These are phyloP conservation scores for Tenebrosternarchus preto DNA, from an alignment of 2,113 vertebrate species.

Conservation along the genomic window DNA sequence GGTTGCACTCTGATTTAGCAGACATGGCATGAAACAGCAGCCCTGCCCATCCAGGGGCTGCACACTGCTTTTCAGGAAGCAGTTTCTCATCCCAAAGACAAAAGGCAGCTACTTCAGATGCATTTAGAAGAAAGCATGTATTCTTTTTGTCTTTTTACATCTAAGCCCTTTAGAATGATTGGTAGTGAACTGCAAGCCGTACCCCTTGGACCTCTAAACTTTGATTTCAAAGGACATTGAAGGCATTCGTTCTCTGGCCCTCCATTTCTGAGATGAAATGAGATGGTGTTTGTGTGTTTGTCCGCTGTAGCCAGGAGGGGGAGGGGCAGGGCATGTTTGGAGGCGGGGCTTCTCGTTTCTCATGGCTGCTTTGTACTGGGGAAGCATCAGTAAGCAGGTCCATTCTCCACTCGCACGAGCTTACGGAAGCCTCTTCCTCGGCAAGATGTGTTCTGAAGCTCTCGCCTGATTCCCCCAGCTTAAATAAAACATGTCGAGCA, in stretches of 20 bases:
- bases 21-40: background rate
- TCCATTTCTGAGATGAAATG: constrained; percentile 32
- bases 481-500: constrained; percentile 56
- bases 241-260: constrained; percentile 22
- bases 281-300: constrained; percentile 33
- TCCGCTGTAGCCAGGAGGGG: background rate
- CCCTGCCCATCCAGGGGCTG: background rate
- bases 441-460: constrained; percentile 45
- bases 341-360: background rate
- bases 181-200: background rate
- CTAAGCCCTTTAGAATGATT: background rate
- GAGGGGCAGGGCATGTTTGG: background rate
- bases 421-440: constrained; percentile 43
- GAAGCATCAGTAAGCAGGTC: constrained; percentile 41
- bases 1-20: background rate
- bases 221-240: constrained; percentile 24
- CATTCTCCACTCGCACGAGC: constrained; percentile 51
- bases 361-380: constrained; percentile 26
- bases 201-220: constrained; percentile 8
- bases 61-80: background rate
- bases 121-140: background rate
- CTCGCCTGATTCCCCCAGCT: constrained; percentile 49
- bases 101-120: constrained; percentile 3
- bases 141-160: background rate
- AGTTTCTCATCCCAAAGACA: background rate